These are phyloP conservation scores for Crotalus adamanteus DNA, from an alignment of 2,797 vertebrate genomes.

Conservation along the genomic window DNA sequence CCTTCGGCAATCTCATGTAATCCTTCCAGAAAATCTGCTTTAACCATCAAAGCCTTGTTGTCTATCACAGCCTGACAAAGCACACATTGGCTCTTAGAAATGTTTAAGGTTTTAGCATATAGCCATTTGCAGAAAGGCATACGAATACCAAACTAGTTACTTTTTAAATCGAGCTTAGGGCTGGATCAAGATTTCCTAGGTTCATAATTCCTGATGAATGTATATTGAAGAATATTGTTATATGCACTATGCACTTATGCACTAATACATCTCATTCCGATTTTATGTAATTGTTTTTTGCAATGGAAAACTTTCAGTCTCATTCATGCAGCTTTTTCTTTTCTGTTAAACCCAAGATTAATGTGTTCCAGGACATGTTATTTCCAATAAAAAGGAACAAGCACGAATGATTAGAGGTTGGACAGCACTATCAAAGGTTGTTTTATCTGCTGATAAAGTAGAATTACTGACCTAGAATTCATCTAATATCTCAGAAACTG, in stretches of 20 bases:
- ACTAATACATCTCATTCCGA: neutral
- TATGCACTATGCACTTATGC: neutral
- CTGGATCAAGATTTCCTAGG: neutral
- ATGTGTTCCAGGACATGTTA: neutral
- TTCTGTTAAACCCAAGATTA: neutral
- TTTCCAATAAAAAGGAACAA: conserved; percentile 1
- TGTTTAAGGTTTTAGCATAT: neutral
- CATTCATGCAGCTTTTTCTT: neutral
- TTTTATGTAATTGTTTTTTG: neutral
- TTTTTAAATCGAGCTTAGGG: neutral
- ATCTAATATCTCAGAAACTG: conserved; percentile 29
- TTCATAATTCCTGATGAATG: neutral
- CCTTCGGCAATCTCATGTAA: neutral
- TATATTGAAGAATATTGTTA: neutral
- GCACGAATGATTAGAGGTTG: neutral
- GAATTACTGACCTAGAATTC: neutral
- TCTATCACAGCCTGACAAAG: neutral
- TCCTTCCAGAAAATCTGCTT: neutral
- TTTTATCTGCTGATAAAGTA: neutral
- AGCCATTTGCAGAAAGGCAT: neutral
- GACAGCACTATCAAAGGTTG: neutral
- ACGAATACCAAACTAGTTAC: neutral
- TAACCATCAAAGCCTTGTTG: neutral
- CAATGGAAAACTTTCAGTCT: neutral
- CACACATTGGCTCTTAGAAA: neutral